Evolutionary conservation across 1,140 invertebrate species (phyloP).

Genomic region (Ericerus pela): DNA sequence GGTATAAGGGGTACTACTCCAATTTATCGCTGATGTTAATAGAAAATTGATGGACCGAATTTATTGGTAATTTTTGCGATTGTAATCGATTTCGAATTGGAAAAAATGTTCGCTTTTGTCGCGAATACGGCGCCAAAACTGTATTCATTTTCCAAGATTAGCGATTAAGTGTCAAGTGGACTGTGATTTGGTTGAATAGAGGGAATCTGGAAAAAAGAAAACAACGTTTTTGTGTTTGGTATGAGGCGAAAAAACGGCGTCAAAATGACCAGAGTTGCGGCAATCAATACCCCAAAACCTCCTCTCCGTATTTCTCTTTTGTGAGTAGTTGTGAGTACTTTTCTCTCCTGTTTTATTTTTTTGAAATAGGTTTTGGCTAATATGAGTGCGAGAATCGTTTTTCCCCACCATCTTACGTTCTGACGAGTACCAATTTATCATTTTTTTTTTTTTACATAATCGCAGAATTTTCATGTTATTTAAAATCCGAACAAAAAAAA

Average conservation of each 20-base stretch:
- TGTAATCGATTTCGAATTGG: background rate
- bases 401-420: background rate
- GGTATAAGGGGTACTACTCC: no score
- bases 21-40: no score
- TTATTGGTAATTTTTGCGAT: no score
- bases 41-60: no score
- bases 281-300: background rate
- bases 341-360: background rate
- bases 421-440: background rate
- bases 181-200: background rate
- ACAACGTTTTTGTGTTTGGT: background rate
- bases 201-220: background rate
- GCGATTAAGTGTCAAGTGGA: background rate
- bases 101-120: background rate
- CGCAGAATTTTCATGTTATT: background rate
- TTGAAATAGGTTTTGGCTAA: background rate
- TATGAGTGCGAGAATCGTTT: background rate
- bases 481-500: background rate
- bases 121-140: background rate
- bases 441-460: background rate
- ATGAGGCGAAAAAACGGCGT: background rate
- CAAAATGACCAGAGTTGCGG: conserved; percentile 1
- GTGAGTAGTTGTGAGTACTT: background rate
- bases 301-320: background rate
- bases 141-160: background rate